Conservation (phyloP, 2,888 invertebrate species). For the Anarsia innoxiella region DNA sequence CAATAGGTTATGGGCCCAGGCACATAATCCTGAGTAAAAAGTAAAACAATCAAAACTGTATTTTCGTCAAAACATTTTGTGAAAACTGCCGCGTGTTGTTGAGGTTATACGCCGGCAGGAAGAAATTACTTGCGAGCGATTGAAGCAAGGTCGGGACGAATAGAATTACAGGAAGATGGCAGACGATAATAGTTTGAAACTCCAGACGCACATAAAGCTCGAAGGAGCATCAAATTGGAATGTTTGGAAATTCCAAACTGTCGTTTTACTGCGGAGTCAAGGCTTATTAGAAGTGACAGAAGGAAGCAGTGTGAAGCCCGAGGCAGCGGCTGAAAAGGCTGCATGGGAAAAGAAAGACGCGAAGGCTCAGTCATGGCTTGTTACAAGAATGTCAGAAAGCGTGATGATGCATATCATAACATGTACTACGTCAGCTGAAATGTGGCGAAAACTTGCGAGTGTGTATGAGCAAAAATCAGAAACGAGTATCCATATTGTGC, state of each 20-base stretch:
- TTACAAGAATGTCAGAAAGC: constrained; percentile 25
- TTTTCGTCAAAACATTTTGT: neutral
- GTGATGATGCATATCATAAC: constrained; percentile 27
- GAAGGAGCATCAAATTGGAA: constrained; percentile 19
- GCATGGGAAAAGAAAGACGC: constrained; percentile 23
- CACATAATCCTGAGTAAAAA: neutral
- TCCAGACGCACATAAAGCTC: constrained; percentile 18
- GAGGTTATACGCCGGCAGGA: neutral
- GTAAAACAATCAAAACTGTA: neutral
- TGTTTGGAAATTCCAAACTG: constrained; percentile 26
- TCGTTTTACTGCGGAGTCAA: constrained; percentile 20
- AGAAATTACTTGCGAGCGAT: neutral
- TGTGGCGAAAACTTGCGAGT: constrained; percentile 28
- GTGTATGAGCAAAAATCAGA: constrained; percentile 32
- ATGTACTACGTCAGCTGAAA: constrained; percentile 24
- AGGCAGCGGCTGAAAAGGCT: constrained; percentile 7
- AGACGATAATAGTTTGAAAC: neutral
- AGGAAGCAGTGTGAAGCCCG: constrained; percentile 18
- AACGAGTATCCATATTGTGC: constrained; percentile 29
- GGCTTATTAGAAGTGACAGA: constrained; percentile 20
- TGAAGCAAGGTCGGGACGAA: neutral
- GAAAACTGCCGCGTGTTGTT: neutral
- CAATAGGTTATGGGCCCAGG: constrained; percentile 7
- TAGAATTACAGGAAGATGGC: neutral
- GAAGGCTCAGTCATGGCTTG: constrained; percentile 24